These are phyloP conservation scores for Saturnia japonica DNA, from an alignment of 2,888 invertebrate genomes.

Conservation along the genomic window DNA sequence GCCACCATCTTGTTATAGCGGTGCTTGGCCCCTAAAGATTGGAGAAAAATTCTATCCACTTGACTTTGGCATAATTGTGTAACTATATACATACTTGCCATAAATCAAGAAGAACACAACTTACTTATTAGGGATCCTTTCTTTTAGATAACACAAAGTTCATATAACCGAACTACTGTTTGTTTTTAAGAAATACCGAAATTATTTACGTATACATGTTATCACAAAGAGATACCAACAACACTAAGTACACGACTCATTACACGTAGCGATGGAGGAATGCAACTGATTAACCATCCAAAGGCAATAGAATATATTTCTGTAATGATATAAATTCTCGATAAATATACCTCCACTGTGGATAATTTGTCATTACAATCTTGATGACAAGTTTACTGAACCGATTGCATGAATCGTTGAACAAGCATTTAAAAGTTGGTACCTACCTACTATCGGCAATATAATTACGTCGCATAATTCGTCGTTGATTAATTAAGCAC, in stretches of 20 bases:
- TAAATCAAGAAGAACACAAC: background rate
- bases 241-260: conserved; percentile 33
- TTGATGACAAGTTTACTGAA: conserved; percentile 38
- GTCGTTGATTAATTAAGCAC: conserved; percentile 61
- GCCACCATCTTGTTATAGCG: no score
- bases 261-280: conserved; percentile 48
- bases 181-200: background rate
- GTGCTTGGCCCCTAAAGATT: no score
- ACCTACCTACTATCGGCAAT: conserved; percentile 32
- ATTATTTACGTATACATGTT: conserved; percentile 26
- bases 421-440: conserved; percentile 31
- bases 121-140: background rate
- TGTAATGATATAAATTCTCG: conserved; percentile 14
- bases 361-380: conserved; percentile 14
- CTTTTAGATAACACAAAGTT: background rate
- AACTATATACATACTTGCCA: no score
- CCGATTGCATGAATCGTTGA: conserved; percentile 43
- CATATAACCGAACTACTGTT: background rate
- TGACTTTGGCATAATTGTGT: no score
- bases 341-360: background rate
- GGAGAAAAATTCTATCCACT: no score
- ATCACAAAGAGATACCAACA: conserved; percentile 33
- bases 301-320: conserved; percentile 26
- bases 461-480: conserved; percentile 50
- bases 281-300: conserved; percentile 52